Evolutionary conservation across 2,797 vertebrate genomes (phyloP).

Genomic region (Tokudaia tokunoshimensis): DNA sequence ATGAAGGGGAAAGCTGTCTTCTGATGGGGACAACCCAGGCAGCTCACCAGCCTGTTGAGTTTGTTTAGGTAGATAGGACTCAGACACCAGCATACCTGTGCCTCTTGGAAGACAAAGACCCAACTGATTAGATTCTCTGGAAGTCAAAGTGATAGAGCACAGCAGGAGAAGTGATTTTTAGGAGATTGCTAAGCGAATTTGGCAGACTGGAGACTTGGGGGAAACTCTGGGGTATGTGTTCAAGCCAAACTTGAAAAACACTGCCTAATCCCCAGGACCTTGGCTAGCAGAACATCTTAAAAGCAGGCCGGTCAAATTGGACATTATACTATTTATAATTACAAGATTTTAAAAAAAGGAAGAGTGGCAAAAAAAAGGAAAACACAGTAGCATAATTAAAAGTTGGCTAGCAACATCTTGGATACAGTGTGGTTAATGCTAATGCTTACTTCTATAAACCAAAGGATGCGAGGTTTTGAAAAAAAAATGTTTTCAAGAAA

Average conservation of each 20-base stretch:
- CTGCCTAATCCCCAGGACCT: conserved; percentile 60
- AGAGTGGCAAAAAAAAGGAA: neutral
- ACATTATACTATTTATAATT: conserved; percentile 72
- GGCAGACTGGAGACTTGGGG: conserved; percentile 48
- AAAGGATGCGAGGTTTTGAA: conserved; percentile 68
- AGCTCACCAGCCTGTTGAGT: conserved; percentile 37
- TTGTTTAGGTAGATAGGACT: conserved; percentile 67
- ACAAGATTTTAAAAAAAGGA: conserved; percentile 60
- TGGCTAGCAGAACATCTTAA: conserved; percentile 61
- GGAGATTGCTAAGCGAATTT: conserved; percentile 52
- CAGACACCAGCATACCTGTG: conserved; percentile 56
- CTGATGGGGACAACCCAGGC: conserved; percentile 59
- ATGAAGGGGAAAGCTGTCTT: conserved; percentile 17
- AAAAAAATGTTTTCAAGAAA: conserved; percentile 69
- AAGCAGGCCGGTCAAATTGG: conserved; percentile 70
- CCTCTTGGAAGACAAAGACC: conserved; percentile 64
- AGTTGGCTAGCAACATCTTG: conserved; percentile 77
- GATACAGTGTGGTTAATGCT: conserved; percentile 76
- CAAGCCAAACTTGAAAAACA: conserved; percentile 67
- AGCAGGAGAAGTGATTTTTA: conserved; percentile 49
- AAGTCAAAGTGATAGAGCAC: conserved; percentile 33
- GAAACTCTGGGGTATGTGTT: conserved; percentile 58
- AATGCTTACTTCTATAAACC: conserved; percentile 74
- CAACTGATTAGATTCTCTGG: conserved; percentile 61
- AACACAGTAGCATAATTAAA: conserved; percentile 69